A percentile compares a stretch with the other conserved stretches of the same genome.
These are phyloP conservation scores for Ascaphus truei DNA, from an alignment of 2,113 vertebrate genomes.

Conservation along the genomic window DNA sequence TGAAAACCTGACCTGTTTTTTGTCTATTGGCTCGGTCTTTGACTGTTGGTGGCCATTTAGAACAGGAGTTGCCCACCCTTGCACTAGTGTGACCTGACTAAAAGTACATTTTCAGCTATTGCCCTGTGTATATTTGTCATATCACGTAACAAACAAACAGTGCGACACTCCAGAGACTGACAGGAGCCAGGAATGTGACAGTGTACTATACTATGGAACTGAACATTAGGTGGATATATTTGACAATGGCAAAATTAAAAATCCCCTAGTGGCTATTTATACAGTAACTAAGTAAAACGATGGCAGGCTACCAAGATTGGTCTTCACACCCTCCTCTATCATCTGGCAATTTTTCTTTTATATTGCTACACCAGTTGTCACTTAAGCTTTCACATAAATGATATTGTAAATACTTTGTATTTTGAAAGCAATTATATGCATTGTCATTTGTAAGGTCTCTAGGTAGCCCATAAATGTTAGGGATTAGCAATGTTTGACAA, in stretches of 20 bases:
- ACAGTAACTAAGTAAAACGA: neutral
- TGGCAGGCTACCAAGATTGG: neutral
- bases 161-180: neutral
- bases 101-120: no score
- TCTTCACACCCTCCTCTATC: neutral
- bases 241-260: slow-evolving; percentile 16
- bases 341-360: slow-evolving; percentile 3
- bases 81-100: no score
- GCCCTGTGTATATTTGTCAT: no score
- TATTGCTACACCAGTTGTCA: neutral
- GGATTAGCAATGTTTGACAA: no score
- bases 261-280: slow-evolving; percentile 15
- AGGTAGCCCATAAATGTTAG: no score
- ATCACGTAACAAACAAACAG: no score
- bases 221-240: slow-evolving; percentile 16
- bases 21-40: no score
- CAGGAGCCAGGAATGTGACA: neutral
- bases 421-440: no score
- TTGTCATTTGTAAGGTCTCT: no score
- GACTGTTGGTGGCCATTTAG: no score
- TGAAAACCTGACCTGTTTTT: no score
- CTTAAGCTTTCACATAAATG: neutral
- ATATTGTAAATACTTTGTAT: neutral
- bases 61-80: no score
- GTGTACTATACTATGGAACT: neutral